Conservation (phyloP, 2,888 invertebrate species). For the Globia sparganii region DNA sequence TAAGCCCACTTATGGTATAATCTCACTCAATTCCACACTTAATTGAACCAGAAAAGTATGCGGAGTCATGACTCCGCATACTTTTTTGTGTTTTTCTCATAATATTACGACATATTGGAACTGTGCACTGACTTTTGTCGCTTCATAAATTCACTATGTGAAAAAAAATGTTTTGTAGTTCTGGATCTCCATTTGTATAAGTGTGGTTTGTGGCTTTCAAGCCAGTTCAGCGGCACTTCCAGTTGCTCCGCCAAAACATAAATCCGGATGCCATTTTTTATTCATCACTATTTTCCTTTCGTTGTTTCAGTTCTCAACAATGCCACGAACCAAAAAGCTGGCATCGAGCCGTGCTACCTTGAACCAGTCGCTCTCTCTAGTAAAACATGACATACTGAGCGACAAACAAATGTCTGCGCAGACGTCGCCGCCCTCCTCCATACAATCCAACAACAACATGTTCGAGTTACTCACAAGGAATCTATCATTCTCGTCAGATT, state of each 20-base stretch:
- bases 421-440: constrained; percentile 70
- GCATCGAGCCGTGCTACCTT: constrained; percentile 84
- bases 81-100: neutral
- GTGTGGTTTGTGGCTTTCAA: neutral
- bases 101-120: neutral
- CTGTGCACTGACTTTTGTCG: neutral
- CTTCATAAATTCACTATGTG: neutral
- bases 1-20: constrained; percentile 69
- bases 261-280: neutral
- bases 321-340: constrained; percentile 90
- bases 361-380: constrained; percentile 85
- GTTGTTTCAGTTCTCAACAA: constrained; percentile 90
- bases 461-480: constrained; percentile 87
- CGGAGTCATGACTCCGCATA: neutral
- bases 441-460: constrained; percentile 78
- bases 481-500: constrained; percentile 88
- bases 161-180: neutral
- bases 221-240: neutral
- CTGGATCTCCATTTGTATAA: neutral
- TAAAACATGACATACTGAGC: constrained; percentile 85
- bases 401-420: constrained; percentile 76
- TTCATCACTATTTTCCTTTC: neutral
- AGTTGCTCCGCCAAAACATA: neutral
- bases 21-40: neutral
- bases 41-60: too few relatives aligned